These are phyloP conservation scores for Fopius arisanus DNA, from an alignment of 1,140 invertebrate species.

Conservation along the genomic window DNA sequence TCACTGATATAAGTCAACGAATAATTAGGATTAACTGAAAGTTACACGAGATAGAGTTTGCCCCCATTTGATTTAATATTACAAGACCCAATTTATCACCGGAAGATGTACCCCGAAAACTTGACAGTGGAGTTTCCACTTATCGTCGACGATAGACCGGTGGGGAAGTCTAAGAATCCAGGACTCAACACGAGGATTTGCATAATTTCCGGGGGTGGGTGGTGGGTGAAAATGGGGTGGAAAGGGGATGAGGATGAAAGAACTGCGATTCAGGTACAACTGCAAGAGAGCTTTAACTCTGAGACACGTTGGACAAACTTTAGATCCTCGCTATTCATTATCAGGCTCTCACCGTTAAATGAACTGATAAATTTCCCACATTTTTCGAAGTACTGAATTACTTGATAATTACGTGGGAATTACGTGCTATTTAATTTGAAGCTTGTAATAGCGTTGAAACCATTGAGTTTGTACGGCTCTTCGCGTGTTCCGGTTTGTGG, in stretches of 20 bases:
- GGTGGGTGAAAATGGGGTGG: conserved; percentile 44
- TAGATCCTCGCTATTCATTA: not conserved
- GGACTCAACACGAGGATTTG: conserved; percentile 35
- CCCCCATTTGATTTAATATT: too few relatives aligned
- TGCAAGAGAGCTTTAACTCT: not conserved
- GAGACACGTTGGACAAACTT: conserved; percentile 9
- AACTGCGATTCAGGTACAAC: not conserved
- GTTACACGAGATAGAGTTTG: too few relatives aligned
- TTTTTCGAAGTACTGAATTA: too few relatives aligned
- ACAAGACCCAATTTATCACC: conserved; percentile 13
- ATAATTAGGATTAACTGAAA: too few relatives aligned
- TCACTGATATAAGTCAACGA: too few relatives aligned
- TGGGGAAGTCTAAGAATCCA: conserved; percentile 8
- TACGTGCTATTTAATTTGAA: too few relatives aligned
- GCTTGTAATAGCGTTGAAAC: too few relatives aligned
- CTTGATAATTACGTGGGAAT: too few relatives aligned
- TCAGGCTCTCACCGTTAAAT: not conserved
- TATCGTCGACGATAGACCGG: conserved; percentile 21
- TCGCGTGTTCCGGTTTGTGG: too few relatives aligned
- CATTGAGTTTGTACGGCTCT: too few relatives aligned
- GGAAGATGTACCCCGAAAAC: conserved; percentile 22
- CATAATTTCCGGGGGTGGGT: conserved; percentile 39
- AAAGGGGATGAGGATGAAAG: conserved; percentile 28
- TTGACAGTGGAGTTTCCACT: conserved; percentile 16
- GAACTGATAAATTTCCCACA: not conserved